Base-by-base conservation (phyloP, 2,888 invertebrate genomes). In the Apodemia duryi region DNA sequence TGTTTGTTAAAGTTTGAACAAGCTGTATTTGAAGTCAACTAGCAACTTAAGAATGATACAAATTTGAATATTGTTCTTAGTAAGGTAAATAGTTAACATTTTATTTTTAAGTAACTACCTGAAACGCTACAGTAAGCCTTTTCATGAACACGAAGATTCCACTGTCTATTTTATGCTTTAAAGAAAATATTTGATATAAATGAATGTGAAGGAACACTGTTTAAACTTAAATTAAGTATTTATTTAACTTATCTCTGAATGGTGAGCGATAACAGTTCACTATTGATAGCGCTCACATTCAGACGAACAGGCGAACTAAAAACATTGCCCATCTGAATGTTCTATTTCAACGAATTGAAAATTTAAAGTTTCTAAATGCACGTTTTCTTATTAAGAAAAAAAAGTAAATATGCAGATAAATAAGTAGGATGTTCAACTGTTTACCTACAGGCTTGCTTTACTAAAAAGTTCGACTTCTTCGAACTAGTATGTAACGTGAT, bases 291-390 rank as follows among this genome's bases (percentile, higher is more conserved):
- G 29, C 11, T 54, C 54, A 29, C 54, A 1, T 29, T 10, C 29
- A 52, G 28, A 52, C 21, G 29, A 54, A 43, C 43, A 43, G 9
- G 35, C 52, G 35, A 54, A 61, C 51, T 66, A 65, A 72, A 75
- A 74, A 71, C 21, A 73, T 73, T 72, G 54, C 5, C 28, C 54
- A 54, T 10, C 11, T 43, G 11, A 1, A 4, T 43, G 43, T 43
- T 4, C 43, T 11, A 43, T 13, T 43, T 43, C 1, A 43, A 43
- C 11, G 4, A 1, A 4, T 11, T 43, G 43, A 43, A 13, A 43
- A 11, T 43, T 13, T 43, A 4, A 13, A 43, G 43, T 2, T 11
- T 43, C 11, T 43, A 43, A 11, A 43, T 11, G 43, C 11, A 43
- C 11, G 11, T 43, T 43, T 43, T 11, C 7, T 1, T 43, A 2